Conservation (phyloP, 2,888 invertebrate species). For the Cephus nigrinus region DNA sequence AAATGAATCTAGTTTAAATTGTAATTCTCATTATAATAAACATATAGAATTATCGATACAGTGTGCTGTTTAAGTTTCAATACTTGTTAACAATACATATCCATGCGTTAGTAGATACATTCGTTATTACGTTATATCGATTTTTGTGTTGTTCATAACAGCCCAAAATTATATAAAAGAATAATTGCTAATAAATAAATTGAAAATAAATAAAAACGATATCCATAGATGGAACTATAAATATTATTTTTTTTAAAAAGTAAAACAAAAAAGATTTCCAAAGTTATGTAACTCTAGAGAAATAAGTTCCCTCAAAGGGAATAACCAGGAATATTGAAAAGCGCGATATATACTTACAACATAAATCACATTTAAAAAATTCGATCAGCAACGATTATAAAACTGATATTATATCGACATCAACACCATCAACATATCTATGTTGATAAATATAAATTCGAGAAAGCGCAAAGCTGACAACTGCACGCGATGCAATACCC, state of each 20-base stretch:
- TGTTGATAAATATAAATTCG: background rate
- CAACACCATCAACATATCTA: background rate
- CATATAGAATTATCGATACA: background rate
- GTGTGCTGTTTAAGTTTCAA: background rate
- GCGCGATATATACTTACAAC: background rate
- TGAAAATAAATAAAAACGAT: background rate
- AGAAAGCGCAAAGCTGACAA: background rate
- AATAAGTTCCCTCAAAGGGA: background rate
- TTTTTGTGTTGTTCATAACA: background rate
- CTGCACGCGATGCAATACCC: background rate
- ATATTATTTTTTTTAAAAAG: background rate
- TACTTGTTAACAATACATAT: background rate
- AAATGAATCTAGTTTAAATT: background rate
- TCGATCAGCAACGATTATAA: background rate
- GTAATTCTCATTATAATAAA: background rate
- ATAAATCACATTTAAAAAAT: background rate
- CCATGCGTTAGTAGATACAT: background rate
- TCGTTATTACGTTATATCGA: background rate
- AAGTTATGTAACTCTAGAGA: background rate
- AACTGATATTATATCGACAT: background rate
- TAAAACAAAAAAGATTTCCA: background rate
- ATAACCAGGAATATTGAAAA: background rate
- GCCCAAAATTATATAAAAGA: background rate
- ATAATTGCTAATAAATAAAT: background rate
- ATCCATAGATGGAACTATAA: background rate